Evolutionary conservation across 2,888 invertebrate genomes (phyloP), one percentile per base, ranked within the genome.

Genomic region (Pyrochroa serraticornis): DNA sequence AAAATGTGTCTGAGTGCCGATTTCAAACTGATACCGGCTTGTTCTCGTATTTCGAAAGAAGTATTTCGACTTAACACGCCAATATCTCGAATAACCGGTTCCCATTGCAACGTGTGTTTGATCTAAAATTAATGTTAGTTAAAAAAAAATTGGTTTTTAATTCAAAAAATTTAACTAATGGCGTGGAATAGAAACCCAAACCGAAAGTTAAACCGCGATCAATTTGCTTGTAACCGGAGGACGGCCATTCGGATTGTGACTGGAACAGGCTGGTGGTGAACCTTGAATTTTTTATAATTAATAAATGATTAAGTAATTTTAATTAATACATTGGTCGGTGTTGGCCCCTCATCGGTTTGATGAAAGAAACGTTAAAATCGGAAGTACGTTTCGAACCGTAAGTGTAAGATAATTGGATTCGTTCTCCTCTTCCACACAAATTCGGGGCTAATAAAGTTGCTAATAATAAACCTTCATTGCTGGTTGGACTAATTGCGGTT

Each of bases 1-100:
- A 92, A 82, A 46, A 91, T 88, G 78, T 97, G 92, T 58, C 91
- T 87, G 34, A 95, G 67, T 2, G 94, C 84, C 0, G 96, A 96
- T 77, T 97, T 97, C 72, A 98, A 82, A 58, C 90, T 90, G 35
- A 95, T 92, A 0, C 98, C 97, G 55, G 90, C 86, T 73, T 93
- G 91, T 80, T 97, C 94, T 5, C 97, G 82, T 12, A 98, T 90
- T 49, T 86, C 85, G 80, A 98, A 96, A 36, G 93, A 86, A 3
- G 90, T 86, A 39, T 84, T 84, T 66, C 90, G 88, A 64, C 86
- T 88, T 7, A 92, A 79, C 7, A 91, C 84, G 6, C 87, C 83
- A 3, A 94, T 82, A 67, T 96, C 91, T 63, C 97, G 84, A 76
- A 94, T 90, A 2, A 89, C 82, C 0, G 89, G 92, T 79, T 96